phyloP scores from a whole-genome alignment of 1,140 invertebrate genomes.

The Tetramorium alpestre region DNA sequence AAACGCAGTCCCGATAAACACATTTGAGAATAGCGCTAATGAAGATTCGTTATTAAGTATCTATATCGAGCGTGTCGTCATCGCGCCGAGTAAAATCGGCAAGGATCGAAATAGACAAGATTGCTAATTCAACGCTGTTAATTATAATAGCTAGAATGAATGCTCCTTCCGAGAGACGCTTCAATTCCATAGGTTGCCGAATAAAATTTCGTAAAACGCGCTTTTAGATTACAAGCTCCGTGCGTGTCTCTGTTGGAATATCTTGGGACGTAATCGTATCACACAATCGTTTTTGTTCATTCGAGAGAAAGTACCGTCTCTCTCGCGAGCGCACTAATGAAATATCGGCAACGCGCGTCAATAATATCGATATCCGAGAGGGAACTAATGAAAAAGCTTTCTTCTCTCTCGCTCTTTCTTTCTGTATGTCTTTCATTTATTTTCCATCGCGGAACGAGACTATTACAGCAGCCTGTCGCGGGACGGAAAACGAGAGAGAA shows the following conservation, averaged over 20 bases:
- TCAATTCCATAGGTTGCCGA: background rate
- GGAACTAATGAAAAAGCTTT: slow-evolving; percentile 22
- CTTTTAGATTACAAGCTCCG: background rate
- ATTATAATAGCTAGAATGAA: background rate
- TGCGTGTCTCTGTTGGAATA: background rate
- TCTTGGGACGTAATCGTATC: slow-evolving; percentile 8
- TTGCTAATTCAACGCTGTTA: background rate
- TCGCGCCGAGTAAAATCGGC: background rate
- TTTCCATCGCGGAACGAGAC: background rate
- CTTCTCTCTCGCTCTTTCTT: background rate
- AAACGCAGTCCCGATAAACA: background rate
- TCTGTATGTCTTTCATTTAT: slow-evolving; percentile 5
- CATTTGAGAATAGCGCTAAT: background rate
- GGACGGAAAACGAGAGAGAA: background rate
- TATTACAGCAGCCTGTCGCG: slow-evolving; percentile 21
- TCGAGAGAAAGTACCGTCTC: background rate
- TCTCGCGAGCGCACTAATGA: background rate
- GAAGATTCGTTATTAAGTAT: slow-evolving; percentile 21
- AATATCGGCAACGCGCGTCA: slow-evolving; percentile 28
- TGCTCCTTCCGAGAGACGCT: background rate
- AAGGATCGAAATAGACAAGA: background rate
- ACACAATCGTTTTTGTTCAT: background rate
- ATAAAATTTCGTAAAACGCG: background rate
- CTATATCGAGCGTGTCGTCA: background rate
- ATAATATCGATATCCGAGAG: slow-evolving; percentile 23